Conservation (phyloP, 1,140 invertebrate species). For the Apis florea region DNA sequence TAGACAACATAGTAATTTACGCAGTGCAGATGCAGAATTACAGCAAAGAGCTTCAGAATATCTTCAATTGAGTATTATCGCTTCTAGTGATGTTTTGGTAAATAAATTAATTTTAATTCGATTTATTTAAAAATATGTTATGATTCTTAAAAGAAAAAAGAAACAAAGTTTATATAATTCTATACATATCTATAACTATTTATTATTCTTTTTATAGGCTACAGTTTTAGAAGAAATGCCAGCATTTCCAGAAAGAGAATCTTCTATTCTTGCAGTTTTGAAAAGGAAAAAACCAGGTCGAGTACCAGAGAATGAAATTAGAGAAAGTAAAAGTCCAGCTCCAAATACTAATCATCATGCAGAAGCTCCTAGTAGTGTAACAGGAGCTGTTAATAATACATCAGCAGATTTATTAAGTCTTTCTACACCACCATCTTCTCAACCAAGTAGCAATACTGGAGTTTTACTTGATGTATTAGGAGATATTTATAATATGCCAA, state of each 20-base stretch:
- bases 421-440: slow-evolving; percentile 88
- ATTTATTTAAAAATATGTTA: too few relatives aligned
- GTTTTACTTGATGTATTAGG: slow-evolving; percentile 95
- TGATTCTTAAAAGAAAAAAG: too few relatives aligned
- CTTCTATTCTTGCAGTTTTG: slow-evolving; percentile 97
- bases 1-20: slow-evolving; percentile 96
- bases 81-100: slow-evolving; percentile 96
- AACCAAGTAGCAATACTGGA: slow-evolving; percentile 85
- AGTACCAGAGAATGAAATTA: slow-evolving; percentile 91
- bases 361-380: slow-evolving; percentile 74
- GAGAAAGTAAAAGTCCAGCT: slow-evolving; percentile 89
- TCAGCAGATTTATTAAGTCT: slow-evolving; percentile 92
- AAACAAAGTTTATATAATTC: not conserved
- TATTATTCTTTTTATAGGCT: slow-evolving; percentile 81
- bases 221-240: slow-evolving; percentile 99
- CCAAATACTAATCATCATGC: slow-evolving; percentile 84
- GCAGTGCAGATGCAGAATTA: slow-evolving; percentile 98
- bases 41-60: slow-evolving; percentile 99
- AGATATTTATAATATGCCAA: slow-evolving; percentile 89
- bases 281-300: slow-evolving; percentile 98
- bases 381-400: slow-evolving; percentile 78
- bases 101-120: slow-evolving; percentile 54
- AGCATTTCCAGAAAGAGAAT: slow-evolving; percentile 99
- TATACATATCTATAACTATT: not conserved
- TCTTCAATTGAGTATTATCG: slow-evolving; percentile 96